Conservation (phyloP, 2,888 invertebrate species). For the Yponomeuta sedellus region DNA sequence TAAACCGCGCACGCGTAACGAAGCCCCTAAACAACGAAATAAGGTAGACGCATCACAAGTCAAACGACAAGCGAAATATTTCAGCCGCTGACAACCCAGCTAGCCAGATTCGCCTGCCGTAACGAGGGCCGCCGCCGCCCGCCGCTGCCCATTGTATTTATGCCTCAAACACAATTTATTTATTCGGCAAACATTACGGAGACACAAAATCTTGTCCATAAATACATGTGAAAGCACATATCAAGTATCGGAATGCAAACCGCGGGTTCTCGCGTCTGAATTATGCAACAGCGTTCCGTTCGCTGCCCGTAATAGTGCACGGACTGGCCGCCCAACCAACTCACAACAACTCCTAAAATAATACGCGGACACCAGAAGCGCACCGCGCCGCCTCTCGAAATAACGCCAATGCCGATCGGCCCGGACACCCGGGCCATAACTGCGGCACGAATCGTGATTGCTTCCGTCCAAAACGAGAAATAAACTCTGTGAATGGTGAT, state of each 20-base stretch:
- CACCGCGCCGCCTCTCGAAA: slow-evolving; percentile 28
- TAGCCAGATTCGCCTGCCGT: slow-evolving; percentile 65
- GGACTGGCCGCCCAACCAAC: slow-evolving; percentile 39
- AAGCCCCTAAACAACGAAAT: slow-evolving; percentile 69
- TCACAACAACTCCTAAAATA: slow-evolving; percentile 59
- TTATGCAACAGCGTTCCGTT: slow-evolving; percentile 64
- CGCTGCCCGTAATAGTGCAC: slow-evolving; percentile 62
- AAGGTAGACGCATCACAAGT: slow-evolving; percentile 44
- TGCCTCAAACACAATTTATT: slow-evolving; percentile 72
- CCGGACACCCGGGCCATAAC: slow-evolving; percentile 1
- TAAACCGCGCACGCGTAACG: slow-evolving; percentile 64
- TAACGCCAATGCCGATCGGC: slow-evolving; percentile 34
- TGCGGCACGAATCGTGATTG: slow-evolving; percentile 4
- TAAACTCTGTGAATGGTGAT: background rate
- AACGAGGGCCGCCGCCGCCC: slow-evolving; percentile 68
- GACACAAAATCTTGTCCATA: slow-evolving; percentile 77
- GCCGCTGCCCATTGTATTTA: slow-evolving; percentile 67
- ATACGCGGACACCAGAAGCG: slow-evolving; percentile 35
- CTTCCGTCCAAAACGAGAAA: slow-evolving; percentile 33
- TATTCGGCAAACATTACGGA: slow-evolving; percentile 75
- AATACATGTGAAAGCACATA: slow-evolving; percentile 76
- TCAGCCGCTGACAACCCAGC: slow-evolving; percentile 65
- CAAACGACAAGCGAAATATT: slow-evolving; percentile 52
- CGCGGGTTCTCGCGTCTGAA: slow-evolving; percentile 68
- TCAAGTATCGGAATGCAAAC: slow-evolving; percentile 76